These are phyloP conservation scores for Morpho achilles DNA, from an alignment of 2,888 invertebrate species.

Conservation along the genomic window DNA sequence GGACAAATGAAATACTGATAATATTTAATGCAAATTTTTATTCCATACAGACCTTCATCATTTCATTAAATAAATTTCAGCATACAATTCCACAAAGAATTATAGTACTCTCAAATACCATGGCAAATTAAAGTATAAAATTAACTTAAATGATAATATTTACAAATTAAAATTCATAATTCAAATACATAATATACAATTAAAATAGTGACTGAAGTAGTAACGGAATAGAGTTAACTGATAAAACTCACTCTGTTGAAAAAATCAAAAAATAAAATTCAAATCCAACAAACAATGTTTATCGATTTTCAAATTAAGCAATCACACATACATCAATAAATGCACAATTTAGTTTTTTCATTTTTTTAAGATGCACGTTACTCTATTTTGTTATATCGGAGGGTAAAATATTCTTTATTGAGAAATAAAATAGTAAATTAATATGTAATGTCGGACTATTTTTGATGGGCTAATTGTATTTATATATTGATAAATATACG, in stretches of 20 bases:
- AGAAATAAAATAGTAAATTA: conserved; percentile 24
- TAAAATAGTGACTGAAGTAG: conserved; percentile 73
- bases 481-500: conserved; percentile 34
- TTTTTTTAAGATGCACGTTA: conserved; percentile 29
- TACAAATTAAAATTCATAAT: conserved; percentile 68
- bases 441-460: conserved; percentile 24
- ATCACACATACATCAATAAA: conserved; percentile 37
- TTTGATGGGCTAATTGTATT: conserved; percentile 26
- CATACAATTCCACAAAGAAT: conserved; percentile 63
- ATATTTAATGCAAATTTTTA: conserved; percentile 70
- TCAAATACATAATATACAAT: conserved; percentile 72
- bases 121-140: conserved; percentile 70
- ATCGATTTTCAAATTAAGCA: conserved; percentile 37
- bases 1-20: conserved; percentile 53
- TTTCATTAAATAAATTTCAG: conserved; percentile 63
- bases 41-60: conserved; percentile 61
- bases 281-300: conserved; percentile 37
- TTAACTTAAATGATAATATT: conserved; percentile 72
- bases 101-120: conserved; percentile 65
- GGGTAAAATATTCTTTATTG: conserved; percentile 28
- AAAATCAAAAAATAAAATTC: conserved; percentile 48
- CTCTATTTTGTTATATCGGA: conserved; percentile 31
- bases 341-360: conserved; percentile 26
- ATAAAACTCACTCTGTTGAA: conserved; percentile 53
- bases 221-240: conserved; percentile 53